Base-by-base conservation (phyloP, 2,888 invertebrate genomes). In the Phragmatobia fuliginosa region DNA sequence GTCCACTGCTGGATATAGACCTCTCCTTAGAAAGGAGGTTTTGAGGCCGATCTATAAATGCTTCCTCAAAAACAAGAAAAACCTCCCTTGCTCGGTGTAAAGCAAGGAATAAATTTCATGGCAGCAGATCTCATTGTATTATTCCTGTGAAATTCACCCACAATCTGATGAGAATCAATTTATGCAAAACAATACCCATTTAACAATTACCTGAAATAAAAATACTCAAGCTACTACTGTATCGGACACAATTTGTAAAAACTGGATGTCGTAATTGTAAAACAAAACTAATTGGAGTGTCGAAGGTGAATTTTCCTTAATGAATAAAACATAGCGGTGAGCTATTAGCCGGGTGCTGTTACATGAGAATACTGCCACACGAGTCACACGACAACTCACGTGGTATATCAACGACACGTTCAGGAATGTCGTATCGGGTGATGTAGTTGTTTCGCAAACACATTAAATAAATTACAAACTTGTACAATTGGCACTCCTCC, bases 261-360 rank as follows among this genome's bases (percentile, higher is more conserved):
- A 21, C n/a, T 7, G 25, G 25, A 18, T 28, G 10, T 28, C 10
- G 41, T 62, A 41, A 31, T 62, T 62, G 18, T 56, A 41, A 31
- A 41, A 38, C 25, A 28, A 18, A 41, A 31, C 18, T 62, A 41
- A 62, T 62, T 41, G 18, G 18, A 62, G 41, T 0, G 62, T 41
- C 21, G 62, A 16, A 41, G 62, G 62, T 31, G 41, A 31, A 62
- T 62, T 41, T 62, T 21, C 28, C 41, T 31, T 31, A 10, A 62
- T 41, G 41, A 62, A 62, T 62, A 62, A 41, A 62, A 62, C 62
- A 62, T 62, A 21, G 31, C 33, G 31, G 28, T 38, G 5, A 38
- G 18, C 62, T 28, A 62, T 11, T 62, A 38, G 28, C 38, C 21
- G 28, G 41, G 31, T 31, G 62, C 28, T 36, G 28, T 62, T 38